Percentiles rank a stretch among this genome's conserved stretches.
Conservation (phyloP, 2,113 vertebrate genomes). For the Nerophis ophidion region DNA sequence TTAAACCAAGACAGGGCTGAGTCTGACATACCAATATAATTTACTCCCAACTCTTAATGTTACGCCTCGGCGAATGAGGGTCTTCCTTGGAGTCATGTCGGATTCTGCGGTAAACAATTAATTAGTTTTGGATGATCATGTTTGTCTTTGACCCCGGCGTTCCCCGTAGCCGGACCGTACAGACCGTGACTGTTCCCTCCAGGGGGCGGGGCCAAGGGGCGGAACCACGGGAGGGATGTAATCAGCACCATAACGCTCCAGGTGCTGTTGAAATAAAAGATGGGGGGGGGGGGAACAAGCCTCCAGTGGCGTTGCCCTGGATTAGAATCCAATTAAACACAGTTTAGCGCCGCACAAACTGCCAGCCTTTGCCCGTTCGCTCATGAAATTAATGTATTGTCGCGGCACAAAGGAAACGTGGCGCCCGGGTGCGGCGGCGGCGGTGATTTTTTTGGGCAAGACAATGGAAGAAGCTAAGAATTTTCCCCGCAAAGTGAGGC, state of each 20-base stretch:
- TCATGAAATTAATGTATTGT: conserved; percentile 77
- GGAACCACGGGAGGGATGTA: conserved; percentile 58
- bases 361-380: conserved; percentile 71
- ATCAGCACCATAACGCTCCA: conserved; percentile 69
- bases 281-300: conserved; percentile 58
- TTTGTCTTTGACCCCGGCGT: conserved; percentile 50
- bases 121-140: conserved; percentile 49
- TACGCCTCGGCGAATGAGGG: conserved; percentile 6
- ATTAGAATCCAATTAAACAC: conserved; percentile 77
- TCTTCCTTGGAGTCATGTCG: conserved; percentile 11
- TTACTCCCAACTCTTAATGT: conserved; percentile 19
- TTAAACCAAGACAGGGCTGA: too few relatives aligned
- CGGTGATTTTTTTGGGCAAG: conserved; percentile 36
- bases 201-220: conserved; percentile 19
- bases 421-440: too few relatives aligned
- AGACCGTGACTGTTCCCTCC: conserved; percentile 46
- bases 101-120: conserved; percentile 49
- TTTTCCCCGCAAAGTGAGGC: not conserved
- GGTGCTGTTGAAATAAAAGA: conserved; percentile 66
- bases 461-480: conserved; percentile 31
- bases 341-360: conserved; percentile 70
- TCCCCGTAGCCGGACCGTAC: conserved; percentile 44
- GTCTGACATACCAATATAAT: too few relatives aligned
- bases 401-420: conserved; percentile 55
- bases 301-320: conserved; percentile 59